Percentiles rank a stretch among this genome's conserved stretches.
phyloP scores from a whole-genome alignment of 1,140 invertebrate species.

The Anadara kagoshimensis region DNA sequence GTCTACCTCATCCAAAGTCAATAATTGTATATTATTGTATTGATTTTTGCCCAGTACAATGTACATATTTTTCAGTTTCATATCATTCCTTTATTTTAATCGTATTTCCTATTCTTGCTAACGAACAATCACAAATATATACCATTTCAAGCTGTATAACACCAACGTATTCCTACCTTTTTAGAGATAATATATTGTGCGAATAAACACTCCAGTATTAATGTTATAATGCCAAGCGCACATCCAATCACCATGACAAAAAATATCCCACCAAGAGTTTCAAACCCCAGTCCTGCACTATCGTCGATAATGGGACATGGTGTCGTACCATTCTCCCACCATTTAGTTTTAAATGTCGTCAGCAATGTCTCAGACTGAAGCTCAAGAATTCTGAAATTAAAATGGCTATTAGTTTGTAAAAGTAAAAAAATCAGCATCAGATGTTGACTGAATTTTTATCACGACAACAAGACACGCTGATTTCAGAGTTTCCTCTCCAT shows the following conservation, averaged over 20 bases:
- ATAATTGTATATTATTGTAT: too few relatives aligned
- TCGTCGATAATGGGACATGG: constrained; percentile 25
- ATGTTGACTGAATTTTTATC: constrained; percentile 86
- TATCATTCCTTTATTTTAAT: too few relatives aligned
- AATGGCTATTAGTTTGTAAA: not conserved
- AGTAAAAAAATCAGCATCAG: constrained; percentile 87
- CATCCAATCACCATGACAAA: constrained; percentile 25
- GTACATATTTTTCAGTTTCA: too few relatives aligned
- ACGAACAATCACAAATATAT: too few relatives aligned
- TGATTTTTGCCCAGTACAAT: too few relatives aligned
- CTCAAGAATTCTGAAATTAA: constrained; percentile 86
- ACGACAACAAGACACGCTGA: constrained; percentile 80
- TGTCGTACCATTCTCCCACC: constrained; percentile 85
- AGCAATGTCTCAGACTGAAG: constrained; percentile 93
- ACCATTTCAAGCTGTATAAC: too few relatives aligned
- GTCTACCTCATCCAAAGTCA: too few relatives aligned
- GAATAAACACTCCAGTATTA: constrained; percentile 4
- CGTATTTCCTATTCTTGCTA: too few relatives aligned
- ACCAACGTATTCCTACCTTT: too few relatives aligned
- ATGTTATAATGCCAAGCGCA: constrained; percentile 15
- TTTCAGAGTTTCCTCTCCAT: constrained; percentile 89
- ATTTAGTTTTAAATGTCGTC: constrained; percentile 95
- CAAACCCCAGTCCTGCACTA: constrained; percentile 20
- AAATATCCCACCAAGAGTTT: constrained; percentile 33
- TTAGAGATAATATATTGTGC: too few relatives aligned